These are phyloP conservation scores for Calephelis perditalis DNA, from an alignment of 2,888 invertebrate genomes.

Conservation along the genomic window DNA sequence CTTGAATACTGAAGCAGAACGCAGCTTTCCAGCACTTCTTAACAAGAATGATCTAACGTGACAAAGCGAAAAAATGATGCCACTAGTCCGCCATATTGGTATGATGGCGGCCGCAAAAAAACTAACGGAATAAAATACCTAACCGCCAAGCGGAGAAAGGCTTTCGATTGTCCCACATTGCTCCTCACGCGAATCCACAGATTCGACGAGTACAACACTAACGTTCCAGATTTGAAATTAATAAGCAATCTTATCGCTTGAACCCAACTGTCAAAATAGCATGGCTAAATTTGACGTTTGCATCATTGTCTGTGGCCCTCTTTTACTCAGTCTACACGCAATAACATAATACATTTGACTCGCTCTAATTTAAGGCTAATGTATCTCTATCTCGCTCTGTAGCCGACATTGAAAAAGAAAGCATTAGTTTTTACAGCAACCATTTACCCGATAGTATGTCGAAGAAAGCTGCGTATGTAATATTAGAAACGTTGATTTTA, in stretches of 20 bases:
- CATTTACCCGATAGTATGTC: slow-evolving; percentile 70
- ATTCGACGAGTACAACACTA: slow-evolving; percentile 53
- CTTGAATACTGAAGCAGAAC: slow-evolving; percentile 59
- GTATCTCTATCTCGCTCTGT: slow-evolving; percentile 42
- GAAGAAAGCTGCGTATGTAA: slow-evolving; percentile 75
- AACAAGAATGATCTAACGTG: slow-evolving; percentile 78
- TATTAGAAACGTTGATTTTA: slow-evolving; percentile 69
- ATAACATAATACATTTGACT: slow-evolving; percentile 49
- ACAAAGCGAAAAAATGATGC: slow-evolving; percentile 75
- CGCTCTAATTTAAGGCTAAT: slow-evolving; percentile 40
- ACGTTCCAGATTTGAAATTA: slow-evolving; percentile 35
- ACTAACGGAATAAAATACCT: slow-evolving; percentile 77
- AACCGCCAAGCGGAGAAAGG: slow-evolving; percentile 73
- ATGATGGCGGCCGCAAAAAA: slow-evolving; percentile 74
- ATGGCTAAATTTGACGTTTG: slow-evolving; percentile 53
- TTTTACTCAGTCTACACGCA: slow-evolving; percentile 37
- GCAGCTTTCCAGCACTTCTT: slow-evolving; percentile 68
- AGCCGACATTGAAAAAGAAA: slow-evolving; percentile 75
- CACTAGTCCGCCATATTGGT: slow-evolving; percentile 65
- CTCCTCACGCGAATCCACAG: slow-evolving; percentile 62
- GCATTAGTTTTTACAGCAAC: slow-evolving; percentile 60
- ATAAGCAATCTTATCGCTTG: slow-evolving; percentile 48
- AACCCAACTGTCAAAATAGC: slow-evolving; percentile 46
- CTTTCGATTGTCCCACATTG: slow-evolving; percentile 78
- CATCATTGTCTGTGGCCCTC: slow-evolving; percentile 35